Conservation (phyloP, 2,113 vertebrate genomes). For the rabbit (Oryctolagus cuniculus) region mOryCun1.1 NC_091439.1:13387001-13387500, state of each 20-base stretch:
- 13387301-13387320: neutral
- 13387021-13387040: neutral
- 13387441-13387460: neutral
- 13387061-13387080: neutral
- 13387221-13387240: neutral
- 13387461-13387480: neutral
- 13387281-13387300: neutral
- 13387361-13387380: too few relatives aligned
- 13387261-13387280: neutral
- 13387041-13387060: neutral
- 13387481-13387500: neutral
- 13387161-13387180: neutral
- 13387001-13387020: neutral
- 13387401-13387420: too few relatives aligned
- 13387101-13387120: neutral
- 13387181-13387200: neutral
- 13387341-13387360: too few relatives aligned
- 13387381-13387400: too few relatives aligned
- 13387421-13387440: neutral
- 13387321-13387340: too few relatives aligned
- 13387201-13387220: neutral
- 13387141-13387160: neutral
- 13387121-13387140: neutral
- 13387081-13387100: neutral
- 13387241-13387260: neutral